phyloP scores from a whole-genome alignment of 2,113 vertebrate genomes.

The Thunnus maccoyii region DNA sequence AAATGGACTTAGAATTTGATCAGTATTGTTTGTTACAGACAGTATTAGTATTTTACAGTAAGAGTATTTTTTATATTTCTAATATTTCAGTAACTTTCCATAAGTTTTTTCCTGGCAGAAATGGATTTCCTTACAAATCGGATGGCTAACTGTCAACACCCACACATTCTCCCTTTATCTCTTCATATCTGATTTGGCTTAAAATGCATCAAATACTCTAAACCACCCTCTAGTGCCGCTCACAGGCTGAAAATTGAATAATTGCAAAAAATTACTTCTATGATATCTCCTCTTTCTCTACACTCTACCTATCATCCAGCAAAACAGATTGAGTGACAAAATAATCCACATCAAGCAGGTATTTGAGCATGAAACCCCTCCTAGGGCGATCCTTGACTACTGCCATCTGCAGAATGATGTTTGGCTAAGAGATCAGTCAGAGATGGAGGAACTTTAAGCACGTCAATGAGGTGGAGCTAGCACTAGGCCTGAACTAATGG shows the following conservation, averaged over 20 bases:
- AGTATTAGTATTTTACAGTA: too few relatives aligned
- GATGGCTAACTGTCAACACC: neutral
- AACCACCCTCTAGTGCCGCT: neutral
- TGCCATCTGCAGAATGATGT: conserved; percentile 8
- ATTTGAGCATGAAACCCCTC: neutral
- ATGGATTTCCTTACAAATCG: too few relatives aligned
- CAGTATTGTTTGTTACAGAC: too few relatives aligned
- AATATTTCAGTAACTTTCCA: too few relatives aligned
- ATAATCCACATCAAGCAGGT: conserved; percentile 9
- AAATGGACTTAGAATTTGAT: too few relatives aligned
- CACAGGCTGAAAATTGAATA: neutral
- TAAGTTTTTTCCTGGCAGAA: too few relatives aligned
- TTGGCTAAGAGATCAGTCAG: conserved; percentile 30
- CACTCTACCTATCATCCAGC: neutral
- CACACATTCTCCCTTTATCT: neutral
- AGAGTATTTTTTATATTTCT: too few relatives aligned
- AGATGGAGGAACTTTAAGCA: conserved; percentile 17
- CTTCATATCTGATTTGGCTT: neutral
- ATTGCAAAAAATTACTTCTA: conserved; percentile 17
- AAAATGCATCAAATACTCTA: neutral
- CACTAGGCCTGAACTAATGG: conserved; percentile 38
- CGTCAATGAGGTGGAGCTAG: conserved; percentile 20
- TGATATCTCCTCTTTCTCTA: neutral
- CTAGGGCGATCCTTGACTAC: conserved; percentile 2
- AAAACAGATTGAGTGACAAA: conserved; percentile 9